phyloP scores from a whole-genome alignment of 2,113 vertebrate species.

The Empidonax traillii region DNA sequence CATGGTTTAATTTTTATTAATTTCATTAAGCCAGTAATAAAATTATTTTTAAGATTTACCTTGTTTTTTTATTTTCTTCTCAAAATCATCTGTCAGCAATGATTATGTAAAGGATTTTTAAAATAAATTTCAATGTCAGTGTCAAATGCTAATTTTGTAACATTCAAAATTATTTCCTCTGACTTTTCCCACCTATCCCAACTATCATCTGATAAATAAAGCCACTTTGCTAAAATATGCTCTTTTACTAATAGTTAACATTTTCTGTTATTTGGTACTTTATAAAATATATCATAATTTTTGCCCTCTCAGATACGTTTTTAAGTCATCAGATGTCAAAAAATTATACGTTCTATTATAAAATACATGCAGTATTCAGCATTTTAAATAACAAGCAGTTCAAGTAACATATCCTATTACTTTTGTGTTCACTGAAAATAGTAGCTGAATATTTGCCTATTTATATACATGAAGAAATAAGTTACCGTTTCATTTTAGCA shows the following conservation, averaged over 20 bases:
- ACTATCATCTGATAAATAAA: not conserved
- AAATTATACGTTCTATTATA: not conserved
- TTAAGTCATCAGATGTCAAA: not conserved
- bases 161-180: not conserved
- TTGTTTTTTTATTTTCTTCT: not conserved
- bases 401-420: not conserved
- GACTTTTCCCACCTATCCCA: not conserved
- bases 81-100: not conserved
- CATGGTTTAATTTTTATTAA: not conserved
- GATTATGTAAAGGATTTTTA: not conserved
- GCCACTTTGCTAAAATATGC: not conserved
- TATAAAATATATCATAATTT: not conserved
- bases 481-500: conserved; percentile 33
- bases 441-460: not conserved
- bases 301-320: not conserved
- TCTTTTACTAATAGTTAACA: not conserved
- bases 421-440: not conserved
- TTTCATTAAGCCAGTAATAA: not conserved
- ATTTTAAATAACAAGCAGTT: not conserved
- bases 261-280: not conserved
- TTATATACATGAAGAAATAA: conserved; percentile 2
- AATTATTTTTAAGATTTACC: not conserved
- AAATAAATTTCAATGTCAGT: not conserved
- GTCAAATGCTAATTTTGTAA: not conserved
- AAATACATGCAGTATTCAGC: not conserved